phyloP scores from a whole-genome alignment of 2,113 vertebrate species.

The Glaucidium brasilianum region DNA sequence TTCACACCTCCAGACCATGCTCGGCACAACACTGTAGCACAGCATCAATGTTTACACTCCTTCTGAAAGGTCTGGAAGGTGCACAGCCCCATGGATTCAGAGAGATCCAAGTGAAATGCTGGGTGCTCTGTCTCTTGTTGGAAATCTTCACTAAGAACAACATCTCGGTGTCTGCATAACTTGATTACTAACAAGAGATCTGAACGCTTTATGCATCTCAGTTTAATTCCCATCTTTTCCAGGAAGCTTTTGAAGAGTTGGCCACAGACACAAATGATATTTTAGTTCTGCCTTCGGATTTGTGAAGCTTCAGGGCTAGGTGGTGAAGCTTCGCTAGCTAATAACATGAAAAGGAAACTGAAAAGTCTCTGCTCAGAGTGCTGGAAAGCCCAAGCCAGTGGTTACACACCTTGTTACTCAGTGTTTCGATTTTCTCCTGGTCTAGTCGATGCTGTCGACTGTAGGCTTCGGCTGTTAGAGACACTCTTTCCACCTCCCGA shows the following conservation, averaged over 20 bases:
- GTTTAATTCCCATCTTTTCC: neutral
- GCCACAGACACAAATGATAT: neutral
- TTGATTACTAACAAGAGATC: neutral
- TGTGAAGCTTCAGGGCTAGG: neutral
- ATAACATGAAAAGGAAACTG: neutral
- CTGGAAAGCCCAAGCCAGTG: neutral
- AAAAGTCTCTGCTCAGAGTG: neutral
- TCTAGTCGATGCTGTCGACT: conserved; percentile 85
- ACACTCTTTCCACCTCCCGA: conserved; percentile 87
- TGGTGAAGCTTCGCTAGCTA: neutral
- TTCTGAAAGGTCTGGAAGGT: neutral
- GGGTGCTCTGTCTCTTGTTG: neutral
- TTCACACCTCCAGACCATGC: neutral
- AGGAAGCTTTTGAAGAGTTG: neutral
- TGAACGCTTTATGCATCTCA: neutral
- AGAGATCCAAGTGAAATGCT: neutral
- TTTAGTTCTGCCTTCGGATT: neutral
- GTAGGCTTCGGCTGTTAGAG: conserved; percentile 80
- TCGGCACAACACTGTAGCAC: rapidly evolving
- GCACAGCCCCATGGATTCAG: neutral
- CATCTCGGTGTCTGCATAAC: rapidly evolving
- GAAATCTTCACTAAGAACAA: neutral
- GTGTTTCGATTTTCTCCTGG: conserved; percentile 86
- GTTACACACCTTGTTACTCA: conserved; percentile 82
- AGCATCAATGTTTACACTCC: neutral